Base-by-base conservation (phyloP, 2,113 vertebrate genomes). In the Verasper variegatus region DNA sequence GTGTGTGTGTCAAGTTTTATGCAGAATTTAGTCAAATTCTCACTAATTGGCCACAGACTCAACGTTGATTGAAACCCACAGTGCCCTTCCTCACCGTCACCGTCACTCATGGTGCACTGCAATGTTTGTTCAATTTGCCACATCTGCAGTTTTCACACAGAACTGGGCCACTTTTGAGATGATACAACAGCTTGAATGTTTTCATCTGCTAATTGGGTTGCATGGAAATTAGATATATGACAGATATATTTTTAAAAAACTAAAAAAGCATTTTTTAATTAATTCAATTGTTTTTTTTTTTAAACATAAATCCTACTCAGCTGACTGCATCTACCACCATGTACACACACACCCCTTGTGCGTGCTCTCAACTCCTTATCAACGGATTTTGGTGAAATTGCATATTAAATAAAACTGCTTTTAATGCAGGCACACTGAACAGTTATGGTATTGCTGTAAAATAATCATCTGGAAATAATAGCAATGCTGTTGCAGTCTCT, bases 61-160 rank as follows among this genome's bases (percentile, higher is more conserved):
- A 8, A 10, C 10, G 8, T 45, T 54, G 49, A 42, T 61, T 70
- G 40, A 54, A 23, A n/a, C 12, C 52, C 12, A 10, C 15, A 26
- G 60, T 35, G 9, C 17, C 3, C 31, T 31, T 27, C n/a, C 2
- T 45, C 45, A n/a, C 4, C 60, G 49, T 63, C 14, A 20, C 17
- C 52, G 26, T 26, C 10, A 35, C 56, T 54, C 42, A 2, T 0
- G 47, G 3, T 37, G 35, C 20, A 45, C 10, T 42, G 2, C 57
- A 9, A 11, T n/a, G 51, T 20, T 55, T 68, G 23, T 51, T 77
- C 17, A 57, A 40, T 71, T 24, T 58, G 57, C 14, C 56, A 15
- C 5, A 7, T 58, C 24, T 27, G 56, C 24, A 17, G 24, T 27
- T 27, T 27, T 58, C 23, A 11, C 55, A 13, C 5, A 15, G 18